Evolutionary conservation across 2,113 vertebrate species (phyloP), one percentile per base, ranked within the genome.

Genomic region (Chitala chitala): DNA sequence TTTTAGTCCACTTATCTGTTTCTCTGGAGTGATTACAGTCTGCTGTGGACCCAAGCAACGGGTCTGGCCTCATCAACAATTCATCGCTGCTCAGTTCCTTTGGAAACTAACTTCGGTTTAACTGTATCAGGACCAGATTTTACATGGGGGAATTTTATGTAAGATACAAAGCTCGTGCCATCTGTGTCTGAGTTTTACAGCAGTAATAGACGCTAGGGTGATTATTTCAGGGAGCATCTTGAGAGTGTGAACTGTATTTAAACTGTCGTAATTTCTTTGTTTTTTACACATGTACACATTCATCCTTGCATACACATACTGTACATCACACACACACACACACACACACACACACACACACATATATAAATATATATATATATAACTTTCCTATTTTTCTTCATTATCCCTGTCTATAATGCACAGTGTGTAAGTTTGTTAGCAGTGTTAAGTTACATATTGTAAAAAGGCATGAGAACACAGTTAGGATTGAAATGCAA

Each of bases 1-100:
- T 74, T 74, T 74, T 55, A 74, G 61, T 33, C 46, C 50, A 65
- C 73, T 74, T 74, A 74, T 66, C 73, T 74, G 48, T 54, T 68
- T 36, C 73, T 68, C 61, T 66, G 50, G 50, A 66, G 51, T 66
- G 73, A 74, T 74, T 74, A 74, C 36, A 22, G 73, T 46, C 59
- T 17, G 31, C 33, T 54, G n/a, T 26, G 33, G 20, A 48, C 44
- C 46, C 24, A 48, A 26, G 63, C 61, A 66, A 44, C 48, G n/a
- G 22, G 26, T 71, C 55, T 54, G 38, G 50, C 48, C 63, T 55
- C 48, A 68, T 74, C 63, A 74, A 50, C 44, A 31, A 63, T 73
- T 73, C 72, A 13, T 44, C 46, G 31, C 15, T 46, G 20, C 17
- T 20, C 56, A 61, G 38, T 44, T 51, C 44, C 50, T 15, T 13